A percentile compares a stretch with the other conserved stretches of the same genome.
These are phyloP conservation scores for Knipowitschia caucasica DNA, from an alignment of 2,797 vertebrate genomes.

Conservation along the genomic window DNA sequence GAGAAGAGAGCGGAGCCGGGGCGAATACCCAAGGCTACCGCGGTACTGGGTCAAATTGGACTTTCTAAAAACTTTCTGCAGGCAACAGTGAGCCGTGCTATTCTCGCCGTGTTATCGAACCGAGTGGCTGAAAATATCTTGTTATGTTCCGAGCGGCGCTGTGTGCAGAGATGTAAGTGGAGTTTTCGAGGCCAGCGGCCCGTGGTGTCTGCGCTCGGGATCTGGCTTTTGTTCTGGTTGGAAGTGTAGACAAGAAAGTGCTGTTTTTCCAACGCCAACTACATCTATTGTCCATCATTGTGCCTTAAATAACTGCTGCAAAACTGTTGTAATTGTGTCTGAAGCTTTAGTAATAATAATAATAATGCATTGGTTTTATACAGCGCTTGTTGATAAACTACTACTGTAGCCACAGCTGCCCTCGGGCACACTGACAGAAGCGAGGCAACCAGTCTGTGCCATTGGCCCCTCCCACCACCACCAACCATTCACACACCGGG, in stretches of 20 bases:
- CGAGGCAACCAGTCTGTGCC: too few relatives aligned
- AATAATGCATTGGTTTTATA: too few relatives aligned
- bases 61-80: conserved; percentile 12
- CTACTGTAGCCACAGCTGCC: too few relatives aligned
- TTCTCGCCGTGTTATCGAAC: conserved; percentile 6
- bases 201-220: background rate
- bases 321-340: background rate
- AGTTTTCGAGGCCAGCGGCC: background rate
- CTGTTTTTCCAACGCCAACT: background rate
- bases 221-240: background rate
- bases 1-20: conserved; percentile 18
- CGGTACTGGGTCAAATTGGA: conserved; percentile 13
- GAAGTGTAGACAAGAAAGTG: background rate
- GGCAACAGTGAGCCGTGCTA: background rate
- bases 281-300: background rate
- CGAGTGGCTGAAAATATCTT: background rate
- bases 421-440: too few relatives aligned
- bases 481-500: too few relatives aligned
- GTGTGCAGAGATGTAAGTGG: background rate
- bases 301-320: background rate
- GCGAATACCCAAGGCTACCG: conserved; percentile 13
- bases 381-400: too few relatives aligned
- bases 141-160: background rate
- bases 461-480: too few relatives aligned
- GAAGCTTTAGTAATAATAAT: too few relatives aligned